Conservation (phyloP, 2,888 invertebrate genomes). For the Leucophenga maculata region DNA sequence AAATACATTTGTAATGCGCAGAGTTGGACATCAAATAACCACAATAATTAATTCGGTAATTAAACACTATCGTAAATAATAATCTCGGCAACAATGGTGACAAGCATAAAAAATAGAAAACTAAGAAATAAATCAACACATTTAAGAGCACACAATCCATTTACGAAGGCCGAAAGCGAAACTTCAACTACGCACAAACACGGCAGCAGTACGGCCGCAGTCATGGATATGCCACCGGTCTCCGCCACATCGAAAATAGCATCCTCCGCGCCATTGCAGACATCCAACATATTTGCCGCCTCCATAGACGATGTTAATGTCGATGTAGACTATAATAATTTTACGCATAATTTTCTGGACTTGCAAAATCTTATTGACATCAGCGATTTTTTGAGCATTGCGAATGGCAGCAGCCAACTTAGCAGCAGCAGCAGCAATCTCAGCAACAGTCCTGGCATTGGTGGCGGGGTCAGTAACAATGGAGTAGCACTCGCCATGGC, state of each 20-base stretch:
- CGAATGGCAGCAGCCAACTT: conserved; percentile 22
- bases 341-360: conserved; percentile 62
- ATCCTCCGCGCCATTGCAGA: conserved; percentile 12
- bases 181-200: background rate
- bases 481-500: conserved; percentile 33
- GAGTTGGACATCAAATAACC: background rate
- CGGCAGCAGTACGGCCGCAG: background rate
- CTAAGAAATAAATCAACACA: background rate
- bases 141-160: background rate
- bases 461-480: conserved; percentile 18
- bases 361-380: conserved; percentile 59
- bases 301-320: conserved; percentile 31
- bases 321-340: conserved; percentile 52
- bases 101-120: conserved; percentile 5
- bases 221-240: conserved; percentile 19
- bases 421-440: conserved; percentile 16
- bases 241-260: conserved; percentile 25
- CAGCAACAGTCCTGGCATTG: background rate
- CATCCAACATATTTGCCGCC: conserved; percentile 28
- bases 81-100: conserved; percentile 4
- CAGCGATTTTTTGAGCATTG: conserved; percentile 40
- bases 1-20: background rate
- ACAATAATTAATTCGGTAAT: background rate
- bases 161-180: background rate
- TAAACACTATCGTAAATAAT: background rate